Evolutionary conservation across 2,888 invertebrate genomes (phyloP).

Genomic region (Mythimna vitellina): DNA sequence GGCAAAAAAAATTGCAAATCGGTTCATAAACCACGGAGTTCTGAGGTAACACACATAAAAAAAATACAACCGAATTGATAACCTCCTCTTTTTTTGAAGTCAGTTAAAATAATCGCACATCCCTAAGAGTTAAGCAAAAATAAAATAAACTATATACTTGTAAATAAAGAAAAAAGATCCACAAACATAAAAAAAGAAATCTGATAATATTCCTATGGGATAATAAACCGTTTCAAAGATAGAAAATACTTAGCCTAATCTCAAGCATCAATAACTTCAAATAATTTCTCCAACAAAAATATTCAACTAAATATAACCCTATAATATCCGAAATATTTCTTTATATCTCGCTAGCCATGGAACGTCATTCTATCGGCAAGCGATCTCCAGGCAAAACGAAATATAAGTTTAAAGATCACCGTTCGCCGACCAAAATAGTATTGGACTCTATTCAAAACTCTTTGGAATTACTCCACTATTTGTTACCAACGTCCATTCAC

Average conservation of each 20-base stretch:
- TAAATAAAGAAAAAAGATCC: neutral
- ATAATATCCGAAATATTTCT: slow-evolving; percentile 62
- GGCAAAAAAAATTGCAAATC: too few species aligned
- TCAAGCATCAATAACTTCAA: slow-evolving; percentile 24
- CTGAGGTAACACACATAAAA: too few species aligned
- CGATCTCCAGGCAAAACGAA: slow-evolving; percentile 81
- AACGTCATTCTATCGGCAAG: slow-evolving; percentile 76
- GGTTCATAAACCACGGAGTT: too few species aligned
- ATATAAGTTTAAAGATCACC: slow-evolving; percentile 85
- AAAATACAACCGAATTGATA: too few species aligned
- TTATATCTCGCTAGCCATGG: slow-evolving; percentile 65
- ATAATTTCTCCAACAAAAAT: slow-evolving; percentile 30
- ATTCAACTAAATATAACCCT: slow-evolving; percentile 50
- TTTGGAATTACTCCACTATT: slow-evolving; percentile 89
- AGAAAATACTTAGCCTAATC: slow-evolving; percentile 11
- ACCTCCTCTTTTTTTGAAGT: too few species aligned
- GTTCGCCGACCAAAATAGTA: slow-evolving; percentile 87
- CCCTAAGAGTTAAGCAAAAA: too few species aligned
- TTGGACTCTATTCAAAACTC: slow-evolving; percentile 90
- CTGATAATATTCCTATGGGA: slow-evolving; percentile 2
- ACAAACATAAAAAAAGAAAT: neutral
- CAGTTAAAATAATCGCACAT: too few species aligned
- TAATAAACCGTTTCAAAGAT: slow-evolving; percentile 1
- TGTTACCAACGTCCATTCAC: slow-evolving; percentile 88
- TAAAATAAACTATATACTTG: too few species aligned